A percentile compares a stretch with the other conserved stretches of the same genome.
These are phyloP conservation scores for Stenurella melanura DNA, from an alignment of 2,888 invertebrate species.

Conservation along the genomic window DNA sequence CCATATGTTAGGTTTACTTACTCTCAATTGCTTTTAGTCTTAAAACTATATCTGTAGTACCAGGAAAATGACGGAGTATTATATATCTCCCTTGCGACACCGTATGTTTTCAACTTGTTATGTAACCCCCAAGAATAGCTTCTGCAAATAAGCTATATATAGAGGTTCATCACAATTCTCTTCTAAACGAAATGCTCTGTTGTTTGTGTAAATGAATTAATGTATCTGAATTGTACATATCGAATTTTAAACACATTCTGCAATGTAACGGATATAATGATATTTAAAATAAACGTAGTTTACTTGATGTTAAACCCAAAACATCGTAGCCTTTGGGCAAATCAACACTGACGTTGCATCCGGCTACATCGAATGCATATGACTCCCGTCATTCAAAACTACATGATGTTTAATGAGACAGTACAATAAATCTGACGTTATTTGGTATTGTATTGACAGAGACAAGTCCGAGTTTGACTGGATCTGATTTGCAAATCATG, in stretches of 20 bases:
- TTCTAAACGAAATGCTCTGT: neutral
- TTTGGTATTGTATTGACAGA: slow-evolving; percentile 60
- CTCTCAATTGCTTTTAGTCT: too few species aligned
- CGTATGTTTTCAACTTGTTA: neutral
- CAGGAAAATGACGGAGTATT: too few species aligned
- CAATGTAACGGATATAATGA: slow-evolving; percentile 49
- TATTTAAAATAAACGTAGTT: slow-evolving; percentile 62
- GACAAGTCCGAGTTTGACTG: slow-evolving; percentile 51
- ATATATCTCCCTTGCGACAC: too few species aligned
- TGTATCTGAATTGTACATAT: slow-evolving; percentile 38
- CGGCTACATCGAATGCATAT: slow-evolving; percentile 65
- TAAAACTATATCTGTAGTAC: too few species aligned
- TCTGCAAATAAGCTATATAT: neutral
- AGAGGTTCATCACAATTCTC: neutral
- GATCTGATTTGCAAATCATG: slow-evolving; percentile 49
- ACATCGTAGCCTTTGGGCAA: slow-evolving; percentile 63
- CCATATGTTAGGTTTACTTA: too few species aligned
- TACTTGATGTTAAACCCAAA: slow-evolving; percentile 62
- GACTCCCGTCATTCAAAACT: slow-evolving; percentile 61
- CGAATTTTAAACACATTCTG: slow-evolving; percentile 45
- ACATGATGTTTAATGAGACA: slow-evolving; percentile 62
- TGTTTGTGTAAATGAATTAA: slow-evolving; percentile 37
- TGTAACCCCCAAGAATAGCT: neutral
- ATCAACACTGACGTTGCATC: slow-evolving; percentile 68
- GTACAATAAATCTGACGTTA: slow-evolving; percentile 59